These are phyloP conservation scores for Xylota segnis DNA, from an alignment of 2,888 invertebrate species.

Conservation along the genomic window DNA sequence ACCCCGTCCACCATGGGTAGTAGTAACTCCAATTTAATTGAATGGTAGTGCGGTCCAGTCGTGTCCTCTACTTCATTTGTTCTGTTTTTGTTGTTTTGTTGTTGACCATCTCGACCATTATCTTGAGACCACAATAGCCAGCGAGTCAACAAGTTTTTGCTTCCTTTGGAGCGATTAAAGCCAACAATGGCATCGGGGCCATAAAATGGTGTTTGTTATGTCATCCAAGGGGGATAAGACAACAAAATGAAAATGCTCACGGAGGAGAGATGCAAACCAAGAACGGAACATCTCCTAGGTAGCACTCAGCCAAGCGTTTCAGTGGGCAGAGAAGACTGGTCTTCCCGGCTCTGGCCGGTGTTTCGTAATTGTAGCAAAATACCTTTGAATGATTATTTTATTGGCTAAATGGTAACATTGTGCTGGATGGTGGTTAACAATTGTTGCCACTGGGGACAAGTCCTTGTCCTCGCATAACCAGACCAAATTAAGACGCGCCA, in stretches of 20 bases:
- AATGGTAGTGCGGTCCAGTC: slow-evolving; percentile 42
- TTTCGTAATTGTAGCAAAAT: slow-evolving; percentile 69
- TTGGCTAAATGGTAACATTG: slow-evolving; percentile 71
- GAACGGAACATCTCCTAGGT: not conserved
- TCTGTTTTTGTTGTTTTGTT: not conserved
- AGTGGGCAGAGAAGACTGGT: slow-evolving; percentile 53
- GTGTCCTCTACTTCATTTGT: slow-evolving; percentile 3
- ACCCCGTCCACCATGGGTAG: not conserved
- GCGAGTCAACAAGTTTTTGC: slow-evolving; percentile 59
- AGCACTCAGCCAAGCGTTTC: not conserved
- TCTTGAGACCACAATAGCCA: slow-evolving; percentile 46
- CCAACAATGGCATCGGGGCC: slow-evolving; percentile 63
- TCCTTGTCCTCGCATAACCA: slow-evolving; percentile 65
- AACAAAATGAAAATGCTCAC: not conserved
- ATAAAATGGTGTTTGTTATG: slow-evolving; percentile 69
- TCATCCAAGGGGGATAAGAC: slow-evolving; percentile 56
- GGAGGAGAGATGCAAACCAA: not conserved
- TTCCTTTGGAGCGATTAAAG: slow-evolving; percentile 48
- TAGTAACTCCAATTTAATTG: slow-evolving; percentile 54
- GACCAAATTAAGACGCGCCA: slow-evolving; percentile 70
- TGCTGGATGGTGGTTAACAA: slow-evolving; percentile 62
- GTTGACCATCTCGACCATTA: slow-evolving; percentile 33
- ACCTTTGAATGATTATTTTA: slow-evolving; percentile 69
- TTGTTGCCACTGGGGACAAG: slow-evolving; percentile 60
- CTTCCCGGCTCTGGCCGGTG: slow-evolving; percentile 19